These are phyloP conservation scores for Microplitis deprimator DNA, from an alignment of 2,888 invertebrate species.

Conservation along the genomic window DNA sequence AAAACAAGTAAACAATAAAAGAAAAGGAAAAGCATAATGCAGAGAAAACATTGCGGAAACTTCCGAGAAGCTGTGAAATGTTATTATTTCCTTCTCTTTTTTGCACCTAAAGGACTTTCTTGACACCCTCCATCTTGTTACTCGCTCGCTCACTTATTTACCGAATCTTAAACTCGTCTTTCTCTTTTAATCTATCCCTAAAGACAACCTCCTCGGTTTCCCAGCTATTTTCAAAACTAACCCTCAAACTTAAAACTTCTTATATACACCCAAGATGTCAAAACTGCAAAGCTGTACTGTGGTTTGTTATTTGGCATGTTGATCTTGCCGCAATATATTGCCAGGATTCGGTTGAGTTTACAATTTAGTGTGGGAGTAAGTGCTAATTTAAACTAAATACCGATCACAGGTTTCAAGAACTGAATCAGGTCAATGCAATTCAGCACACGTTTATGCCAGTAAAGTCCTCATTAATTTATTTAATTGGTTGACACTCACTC, in stretches of 20 bases:
- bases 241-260: neutral
- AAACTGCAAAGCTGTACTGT: conserved; percentile 13
- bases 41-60: conserved; percentile 12
- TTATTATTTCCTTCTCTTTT: conserved; percentile 9
- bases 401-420: neutral
- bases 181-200: too few relatives aligned
- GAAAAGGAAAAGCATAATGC: conserved; percentile 5
- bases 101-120: neutral
- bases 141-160: neutral
- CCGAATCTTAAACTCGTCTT: neutral
- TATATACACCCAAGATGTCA: neutral
- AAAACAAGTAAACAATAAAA: neutral
- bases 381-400: neutral
- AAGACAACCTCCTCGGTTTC: neutral
- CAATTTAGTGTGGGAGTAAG: neutral
- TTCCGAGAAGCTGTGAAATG: conserved; percentile 12
- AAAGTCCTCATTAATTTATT: neutral
- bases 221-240: conserved; percentile 22
- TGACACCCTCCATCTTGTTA: neutral
- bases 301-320: conserved; percentile 28
- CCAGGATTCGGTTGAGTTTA: neutral
- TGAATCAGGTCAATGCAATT: neutral
- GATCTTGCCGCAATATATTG: conserved; percentile 14
- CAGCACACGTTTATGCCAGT: neutral
- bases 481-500: neutral